Evolutionary conservation across 2,113 vertebrate genomes (phyloP), one percentile per base, ranked within the genome.

Genomic region (Chascanopsetta lugubris): DNA sequence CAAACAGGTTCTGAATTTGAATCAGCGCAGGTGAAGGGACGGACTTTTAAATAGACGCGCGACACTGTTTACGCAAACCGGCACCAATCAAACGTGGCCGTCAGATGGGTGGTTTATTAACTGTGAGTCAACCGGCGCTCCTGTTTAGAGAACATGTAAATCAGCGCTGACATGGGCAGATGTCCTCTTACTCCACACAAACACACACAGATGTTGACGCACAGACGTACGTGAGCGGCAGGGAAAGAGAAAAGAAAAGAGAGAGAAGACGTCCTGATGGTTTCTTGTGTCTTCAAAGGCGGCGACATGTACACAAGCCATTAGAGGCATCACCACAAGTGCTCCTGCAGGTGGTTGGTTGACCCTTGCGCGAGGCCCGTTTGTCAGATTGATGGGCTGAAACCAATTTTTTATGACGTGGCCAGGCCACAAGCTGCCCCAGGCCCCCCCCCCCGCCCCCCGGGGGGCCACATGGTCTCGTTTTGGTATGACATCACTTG

Each of bases 281-380:
- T 43, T 72, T 36, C 36, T 27, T 26, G 29, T 43, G 50, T 27
- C 61, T 56, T 76, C 50, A 75, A 72, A 73, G 32, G 55, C 65
- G 38, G 30, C 56, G 25, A 30, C 42, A 62, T 56, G 30, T 21
- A 24, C 50, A 53, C 71, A 68, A 3, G 3, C 45, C 61, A 78
- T 80, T 34, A 63, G 67, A 42, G 63, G 65, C 72, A 43, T 80
- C 49, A 45, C 87, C 78, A 25, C 75, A 17, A 75, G 78, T 71
- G 59, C 32, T 79, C 72, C 89, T 89, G 83, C 85, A 89, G 83
- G 85, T 86, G 82, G 65, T 79, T 86, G 82, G 65, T 79, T 73
- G 56, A 48, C 60, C 63, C 56, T 68, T 46, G 64, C 8, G 7
- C 59, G 49, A 8, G 53, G 32, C 62, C 57, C 32, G 34, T 71